Evolutionary conservation across 2,797 vertebrate genomes (phyloP), one percentile per base, ranked within the genome.

Genomic region (Enteromius fasciolatus): DNA sequence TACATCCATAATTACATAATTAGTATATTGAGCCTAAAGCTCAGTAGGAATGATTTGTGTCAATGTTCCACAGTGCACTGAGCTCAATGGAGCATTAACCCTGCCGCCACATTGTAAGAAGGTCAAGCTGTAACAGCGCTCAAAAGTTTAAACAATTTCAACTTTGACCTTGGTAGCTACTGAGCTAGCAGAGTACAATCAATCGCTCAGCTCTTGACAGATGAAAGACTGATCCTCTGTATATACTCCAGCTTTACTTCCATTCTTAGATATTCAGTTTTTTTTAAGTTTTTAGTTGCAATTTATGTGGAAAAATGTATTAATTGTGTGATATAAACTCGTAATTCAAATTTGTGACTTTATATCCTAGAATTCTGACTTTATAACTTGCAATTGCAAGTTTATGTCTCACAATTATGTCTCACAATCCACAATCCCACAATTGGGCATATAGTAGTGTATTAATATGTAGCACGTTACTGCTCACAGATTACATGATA

Each of bases 31-130:
- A 68, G 12, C 70, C 66, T 44, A 46, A 28, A 23, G 17, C 39
- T 59, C 25, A 17, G 77, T 44, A 86, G 67, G 70, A 72, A 86
- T 57, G 50, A 25, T 75, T 57, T 2, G 18, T n/a, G 50, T 39
- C 50, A 39, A 17, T n/a, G 33, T 36, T 23, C 48, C 48, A 18
- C 7, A 23, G n/a, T 57, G 72, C 31, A 23, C 12, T 57, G 72
- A 75, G 33, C 50, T 41, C 52, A 75, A 23, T 25, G 52, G 73
- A 59, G 52, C 33, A 11, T 75, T 23, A 59, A 59, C 33, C 73
- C 14, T 25, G 33, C 2, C 1, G 0, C 12, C 20, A 75, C 52
- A 75, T 18, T 39, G 8, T n/a, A 18, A 25, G 8, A 8, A 59
- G 31, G 18, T 33, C 5, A 6, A 73, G 10, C 50, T 23, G 10